A percentile compares a stretch with the other conserved stretches of the same genome.
These are phyloP conservation scores for Alca torda DNA, from an alignment of 2,797 vertebrate genomes.

Conservation along the genomic window DNA sequence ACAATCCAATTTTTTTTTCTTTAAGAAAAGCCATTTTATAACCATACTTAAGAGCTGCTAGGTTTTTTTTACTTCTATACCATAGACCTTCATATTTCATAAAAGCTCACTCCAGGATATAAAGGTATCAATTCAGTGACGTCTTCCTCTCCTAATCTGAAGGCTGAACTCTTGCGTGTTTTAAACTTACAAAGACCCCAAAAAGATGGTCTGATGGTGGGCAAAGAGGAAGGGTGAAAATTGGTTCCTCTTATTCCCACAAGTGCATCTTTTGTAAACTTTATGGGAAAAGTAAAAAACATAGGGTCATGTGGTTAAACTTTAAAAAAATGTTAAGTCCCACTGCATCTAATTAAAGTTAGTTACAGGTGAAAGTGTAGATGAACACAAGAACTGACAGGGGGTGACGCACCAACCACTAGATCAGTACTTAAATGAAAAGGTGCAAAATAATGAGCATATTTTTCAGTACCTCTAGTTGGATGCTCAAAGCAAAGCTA, in stretches of 20 bases:
- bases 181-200: not conserved
- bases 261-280: not conserved
- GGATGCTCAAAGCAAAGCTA: not conserved
- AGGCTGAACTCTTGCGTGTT: not conserved
- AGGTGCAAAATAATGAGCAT: not conserved
- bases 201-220: not conserved
- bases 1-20: not conserved
- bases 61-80: not conserved
- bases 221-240: not conserved
- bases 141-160: not conserved
- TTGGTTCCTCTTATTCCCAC: not conserved
- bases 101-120: not conserved
- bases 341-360: conserved; percentile 2
- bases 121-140: not conserved
- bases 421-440: not conserved
- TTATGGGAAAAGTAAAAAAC: not conserved
- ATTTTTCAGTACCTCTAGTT: not conserved
- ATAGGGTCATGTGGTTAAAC: not conserved
- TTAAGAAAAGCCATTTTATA: not conserved
- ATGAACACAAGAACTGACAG: not conserved
- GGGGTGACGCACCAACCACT: not conserved
- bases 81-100: not conserved
- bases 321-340: not conserved
- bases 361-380: not conserved
- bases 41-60: not conserved